A percentile compares a stretch with the other conserved stretches of the same genome.
Conservation (phyloP, 92 coral and sea anemone species). For the Umimayanthus chanpuru region DNA sequence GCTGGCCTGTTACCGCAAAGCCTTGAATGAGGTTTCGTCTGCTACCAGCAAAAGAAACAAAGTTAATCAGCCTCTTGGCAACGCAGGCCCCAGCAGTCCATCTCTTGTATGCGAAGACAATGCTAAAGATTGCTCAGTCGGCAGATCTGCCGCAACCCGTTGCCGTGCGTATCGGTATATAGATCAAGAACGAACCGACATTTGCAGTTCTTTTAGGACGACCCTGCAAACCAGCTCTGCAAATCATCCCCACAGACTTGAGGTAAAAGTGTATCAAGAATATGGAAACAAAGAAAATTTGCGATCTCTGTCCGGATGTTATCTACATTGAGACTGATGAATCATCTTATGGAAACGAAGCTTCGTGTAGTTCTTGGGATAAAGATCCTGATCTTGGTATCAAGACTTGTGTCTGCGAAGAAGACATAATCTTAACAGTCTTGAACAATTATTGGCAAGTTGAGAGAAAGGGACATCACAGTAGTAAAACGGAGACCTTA, state of each 20-base stretch:
- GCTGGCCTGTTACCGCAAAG: slow-evolving; percentile 16
- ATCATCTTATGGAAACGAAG: not conserved
- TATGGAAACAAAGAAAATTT: not conserved
- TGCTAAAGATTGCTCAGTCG: too few relatives aligned
- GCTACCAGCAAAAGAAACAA: slow-evolving; percentile 14
- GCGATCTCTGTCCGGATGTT: not conserved
- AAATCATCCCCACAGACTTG: not conserved
- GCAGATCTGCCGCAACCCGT: not conserved
- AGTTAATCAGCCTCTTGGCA: not conserved
- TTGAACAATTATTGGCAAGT: slow-evolving; percentile 34
- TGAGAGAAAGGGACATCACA: slow-evolving; percentile 15
- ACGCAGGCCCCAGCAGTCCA: not conserved
- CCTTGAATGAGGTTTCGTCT: slow-evolving; percentile 36
- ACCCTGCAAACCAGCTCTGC: not conserved
- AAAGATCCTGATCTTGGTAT: not conserved
- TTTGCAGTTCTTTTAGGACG: not conserved
- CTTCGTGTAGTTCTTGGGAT: not conserved
- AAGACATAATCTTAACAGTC: slow-evolving; percentile 21
- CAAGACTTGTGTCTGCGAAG: not conserved
- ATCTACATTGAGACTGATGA: not conserved
- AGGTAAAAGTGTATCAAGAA: not conserved
- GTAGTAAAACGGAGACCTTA: not conserved
- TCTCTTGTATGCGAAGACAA: not conserved
- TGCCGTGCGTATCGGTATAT: not conserved
- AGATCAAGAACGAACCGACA: not conserved